Conservation (phyloP, 2,797 vertebrate genomes). For the Podarcis siculus region DNA sequence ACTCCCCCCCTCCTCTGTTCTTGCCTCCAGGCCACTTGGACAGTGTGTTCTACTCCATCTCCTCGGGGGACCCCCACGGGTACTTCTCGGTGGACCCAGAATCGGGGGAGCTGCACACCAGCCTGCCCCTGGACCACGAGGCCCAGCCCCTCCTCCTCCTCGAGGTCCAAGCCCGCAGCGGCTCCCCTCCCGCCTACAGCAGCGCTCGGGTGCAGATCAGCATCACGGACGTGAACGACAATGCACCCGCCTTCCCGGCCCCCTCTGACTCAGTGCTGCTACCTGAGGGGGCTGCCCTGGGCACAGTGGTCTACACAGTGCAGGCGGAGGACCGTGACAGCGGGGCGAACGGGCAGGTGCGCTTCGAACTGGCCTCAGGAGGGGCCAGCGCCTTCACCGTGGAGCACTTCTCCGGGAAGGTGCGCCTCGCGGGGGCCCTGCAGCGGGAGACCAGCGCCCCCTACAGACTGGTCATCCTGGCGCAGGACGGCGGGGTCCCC, state of each 20-base stretch:
- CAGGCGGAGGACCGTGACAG: constrained; percentile 89
- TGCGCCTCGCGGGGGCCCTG: constrained; percentile 84
- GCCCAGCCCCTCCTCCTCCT: constrained; percentile 84
- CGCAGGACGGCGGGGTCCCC: constrained; percentile 87
- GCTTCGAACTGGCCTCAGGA: constrained; percentile 86
- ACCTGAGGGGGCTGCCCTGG: constrained; percentile 87
- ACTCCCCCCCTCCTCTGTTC: not conserved
- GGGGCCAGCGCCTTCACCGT: constrained; percentile 86
- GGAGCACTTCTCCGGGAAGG: constrained; percentile 86
- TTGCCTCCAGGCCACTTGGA: constrained; percentile 78
- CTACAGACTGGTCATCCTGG: constrained; percentile 87
- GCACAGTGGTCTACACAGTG: constrained; percentile 86
- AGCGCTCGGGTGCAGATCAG: constrained; percentile 85
- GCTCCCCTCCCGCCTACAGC: constrained; percentile 90
- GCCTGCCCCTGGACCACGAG: constrained; percentile 90
- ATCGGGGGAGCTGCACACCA: constrained; percentile 86
- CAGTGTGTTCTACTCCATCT: constrained; percentile 88
- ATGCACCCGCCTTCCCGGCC: constrained; percentile 85
- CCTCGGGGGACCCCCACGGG: constrained; percentile 82
- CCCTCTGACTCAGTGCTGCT: constrained; percentile 91
- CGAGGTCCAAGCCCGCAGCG: constrained; percentile 90
- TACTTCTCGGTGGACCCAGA: constrained; percentile 88
- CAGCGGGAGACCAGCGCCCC: constrained; percentile 82
- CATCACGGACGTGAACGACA: constrained; percentile 93
- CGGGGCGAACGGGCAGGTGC: constrained; percentile 88